Conservation (phyloP, 1,140 invertebrate genomes). For the Bombus confusus region DNA sequence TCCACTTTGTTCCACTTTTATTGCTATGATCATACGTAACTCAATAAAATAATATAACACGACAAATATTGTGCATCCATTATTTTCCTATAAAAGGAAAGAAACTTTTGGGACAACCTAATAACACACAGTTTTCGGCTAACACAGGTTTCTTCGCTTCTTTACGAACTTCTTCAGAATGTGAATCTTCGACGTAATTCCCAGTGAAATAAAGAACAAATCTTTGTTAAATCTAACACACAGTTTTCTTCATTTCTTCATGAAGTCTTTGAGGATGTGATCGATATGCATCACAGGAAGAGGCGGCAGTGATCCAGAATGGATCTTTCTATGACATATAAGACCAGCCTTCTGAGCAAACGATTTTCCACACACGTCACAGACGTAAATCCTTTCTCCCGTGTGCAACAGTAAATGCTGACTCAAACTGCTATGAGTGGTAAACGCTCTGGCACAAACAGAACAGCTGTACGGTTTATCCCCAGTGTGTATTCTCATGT, state of each 20-base stretch:
- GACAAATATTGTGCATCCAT: too few relatives aligned
- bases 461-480: slow-evolving; percentile 85
- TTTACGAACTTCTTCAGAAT: slow-evolving; percentile 65
- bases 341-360: slow-evolving; percentile 87
- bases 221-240: not conserved
- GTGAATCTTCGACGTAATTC: slow-evolving; percentile 9
- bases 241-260: slow-evolving; percentile 52
- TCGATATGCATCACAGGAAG: slow-evolving; percentile 77
- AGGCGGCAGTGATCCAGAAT: slow-evolving; percentile 78
- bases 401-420: slow-evolving; percentile 91
- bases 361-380: slow-evolving; percentile 90
- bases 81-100: too few relatives aligned
- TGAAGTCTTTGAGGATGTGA: slow-evolving; percentile 77
- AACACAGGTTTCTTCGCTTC: slow-evolving; percentile 19
- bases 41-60: too few relatives aligned
- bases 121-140: not conserved
- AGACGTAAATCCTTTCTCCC: slow-evolving; percentile 91
- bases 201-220: not conserved
- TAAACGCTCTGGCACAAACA: slow-evolving; percentile 84
- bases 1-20: too few relatives aligned
- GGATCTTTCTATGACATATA: slow-evolving; percentile 86
- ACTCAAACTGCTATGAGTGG: slow-evolving; percentile 75
- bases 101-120: too few relatives aligned
- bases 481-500: slow-evolving; percentile 85
- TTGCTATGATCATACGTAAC: too few relatives aligned